Conservation (phyloP, 2,797 vertebrate species). For the Siniperca undulata region DNA sequence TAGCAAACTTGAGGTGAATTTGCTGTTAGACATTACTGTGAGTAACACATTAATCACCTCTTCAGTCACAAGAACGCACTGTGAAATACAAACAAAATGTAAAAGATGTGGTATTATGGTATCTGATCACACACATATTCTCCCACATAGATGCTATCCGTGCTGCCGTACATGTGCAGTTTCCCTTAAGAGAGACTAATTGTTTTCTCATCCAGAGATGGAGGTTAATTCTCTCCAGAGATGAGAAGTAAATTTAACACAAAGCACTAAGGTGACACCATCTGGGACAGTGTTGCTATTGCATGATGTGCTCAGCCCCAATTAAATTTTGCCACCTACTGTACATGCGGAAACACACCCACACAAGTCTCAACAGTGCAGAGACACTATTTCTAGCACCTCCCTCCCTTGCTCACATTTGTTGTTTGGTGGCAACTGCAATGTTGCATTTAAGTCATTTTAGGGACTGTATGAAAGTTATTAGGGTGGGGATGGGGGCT, state of each 20-base stretch:
- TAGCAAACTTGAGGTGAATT: not conserved
- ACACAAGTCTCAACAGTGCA: not conserved
- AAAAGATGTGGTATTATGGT: not conserved
- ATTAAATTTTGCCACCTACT: conserved; percentile 22
- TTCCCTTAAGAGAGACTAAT: conserved; percentile 28
- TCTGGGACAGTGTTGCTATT: conserved; percentile 62
- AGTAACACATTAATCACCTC: not conserved
- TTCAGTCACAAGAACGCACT: not conserved
- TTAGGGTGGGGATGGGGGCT: too few species aligned
- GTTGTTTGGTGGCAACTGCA: not conserved
- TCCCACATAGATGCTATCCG: conserved; percentile 25
- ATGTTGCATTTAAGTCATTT: not conserved
- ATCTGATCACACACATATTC: not conserved
- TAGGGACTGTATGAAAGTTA: not conserved
- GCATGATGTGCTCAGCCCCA: conserved; percentile 34
- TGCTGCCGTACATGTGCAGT: not conserved
- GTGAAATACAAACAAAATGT: not conserved
- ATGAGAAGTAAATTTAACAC: conserved; percentile 40
- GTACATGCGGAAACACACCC: conserved; percentile 4
- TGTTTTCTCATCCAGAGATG: conserved; percentile 41
- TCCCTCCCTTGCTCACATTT: not conserved
- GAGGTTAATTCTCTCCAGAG: conserved; percentile 30
- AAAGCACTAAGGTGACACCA: conserved; percentile 68
- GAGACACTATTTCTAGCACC: conserved; percentile 5
- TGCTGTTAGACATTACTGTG: not conserved